Evolutionary conservation across 2,797 vertebrate species (phyloP), one percentile per base, ranked within the genome.

Genomic region (Alosa sapidissima): DNA sequence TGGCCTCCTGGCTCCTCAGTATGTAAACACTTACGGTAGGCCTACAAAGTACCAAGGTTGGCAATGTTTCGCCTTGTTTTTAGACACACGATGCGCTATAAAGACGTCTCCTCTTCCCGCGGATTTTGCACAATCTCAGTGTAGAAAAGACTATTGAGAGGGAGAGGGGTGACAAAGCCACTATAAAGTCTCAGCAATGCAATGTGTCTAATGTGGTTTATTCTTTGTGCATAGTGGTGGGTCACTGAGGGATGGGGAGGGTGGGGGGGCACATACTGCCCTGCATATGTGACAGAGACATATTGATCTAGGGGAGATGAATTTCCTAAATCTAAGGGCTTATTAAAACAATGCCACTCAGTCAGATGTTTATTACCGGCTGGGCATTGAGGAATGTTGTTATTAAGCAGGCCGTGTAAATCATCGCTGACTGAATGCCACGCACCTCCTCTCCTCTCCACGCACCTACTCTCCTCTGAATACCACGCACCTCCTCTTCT

Each of bases 321-420:
- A 78, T 78, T 78, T 78, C 72, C 36, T 7, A 78, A n/a, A 78
- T 78, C 72, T 47, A 16, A 78, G 72, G 16, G 36, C 72, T 78
- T 78, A 78, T 78, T 78, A 78, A 78, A 78, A 78, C 72, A 78
- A 78, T 78, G 72, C 72, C 72, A 78, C 41, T 78, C 36, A 78
- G 72, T 47, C 72, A 16, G 41, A 41, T 78, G 41, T 78, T 78
- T 78, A 78, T 78, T 78, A 78, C 36, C 16, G 41, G 41, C 72
- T 8, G 72, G 41, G 36, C 72, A 47, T 47, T 78, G 72, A 45
- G 72, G 72, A 1, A 78, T 47, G 72, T 45, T 7, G 41, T 78
- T 47, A 78, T 78, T 78, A 78, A 78, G 72, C 41, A 78, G 72
- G 41, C 14, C 16, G 9, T 47, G 72, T 78, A 78, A 78, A 47